Evolutionary conservation across 2,888 invertebrate genomes (phyloP), one percentile per base, ranked within the genome.

Genomic region (Macaria notata): DNA sequence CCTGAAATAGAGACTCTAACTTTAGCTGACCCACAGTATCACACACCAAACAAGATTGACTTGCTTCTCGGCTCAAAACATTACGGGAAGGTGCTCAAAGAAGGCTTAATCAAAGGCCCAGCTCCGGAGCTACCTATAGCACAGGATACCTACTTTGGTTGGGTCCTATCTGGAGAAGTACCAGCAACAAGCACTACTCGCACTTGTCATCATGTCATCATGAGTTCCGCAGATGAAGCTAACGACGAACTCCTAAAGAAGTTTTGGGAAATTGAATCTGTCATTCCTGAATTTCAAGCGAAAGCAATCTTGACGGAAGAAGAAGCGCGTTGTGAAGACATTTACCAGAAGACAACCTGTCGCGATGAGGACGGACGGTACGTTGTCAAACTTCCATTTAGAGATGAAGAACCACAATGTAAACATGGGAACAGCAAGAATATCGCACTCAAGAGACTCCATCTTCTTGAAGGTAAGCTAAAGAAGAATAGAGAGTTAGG

Each of bases 191-290:
- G 31, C 46, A 46, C 31, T 30, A 3, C 31, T 46, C 9, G 46
- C 46, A 46, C 46, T 31, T 5, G 31, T 4, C 33, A 46, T 31
- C 30, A 7, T n/a, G n/a, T 30, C 31, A 29, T 31, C 19, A 33
- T 31, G 33, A 19, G 44, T 31, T 7, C 36, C n/a, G n/a, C n/a
- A n/a, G n/a, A n/a, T n/a, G n/a, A n/a, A n/a, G n/a, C n/a, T n/a
- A n/a, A n/a, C n/a, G n/a, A n/a, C 9, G 41, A 41, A 41, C 4
- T 41, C 4, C 9, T 47, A 33, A 47, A 33, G 9, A 47, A 19
- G 9, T 47, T 47, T 47, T 47, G 46, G 46, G 46, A 47, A 31
- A 33, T 47, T 4, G 46, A 47, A 36, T 36, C 36, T 7, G 7
- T 36, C 4, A 7, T 36, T 4, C 4, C 5, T 3, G 36, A 36